Percentiles rank a stretch among this genome's conserved stretches.
phyloP scores from a whole-genome alignment of 2,888 invertebrate genomes.

The Drosophila tanythrix region DNA sequence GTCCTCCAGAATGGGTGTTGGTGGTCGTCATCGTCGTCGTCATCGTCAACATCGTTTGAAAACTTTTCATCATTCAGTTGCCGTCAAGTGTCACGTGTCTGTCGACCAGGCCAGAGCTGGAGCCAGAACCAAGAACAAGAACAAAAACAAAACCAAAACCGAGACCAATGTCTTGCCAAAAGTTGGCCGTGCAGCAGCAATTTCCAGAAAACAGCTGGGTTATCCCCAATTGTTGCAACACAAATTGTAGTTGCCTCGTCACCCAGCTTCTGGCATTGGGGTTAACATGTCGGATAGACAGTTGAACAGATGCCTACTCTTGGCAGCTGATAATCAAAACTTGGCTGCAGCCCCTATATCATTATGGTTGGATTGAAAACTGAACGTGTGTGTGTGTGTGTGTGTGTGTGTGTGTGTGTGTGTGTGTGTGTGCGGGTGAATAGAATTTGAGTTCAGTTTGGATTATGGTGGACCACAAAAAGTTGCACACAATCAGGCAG shows the following conservation, averaged over 20 bases:
- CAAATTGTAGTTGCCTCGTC: slow-evolving; percentile 40
- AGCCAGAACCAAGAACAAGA: slow-evolving; percentile 1
- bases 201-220: slow-evolving; percentile 26
- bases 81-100: slow-evolving; percentile 78
- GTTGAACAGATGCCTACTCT: slow-evolving; percentile 28
- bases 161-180: slow-evolving; percentile 24
- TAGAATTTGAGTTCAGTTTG: slow-evolving; percentile 23
- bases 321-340: slow-evolving; percentile 75
- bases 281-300: slow-evolving; percentile 35
- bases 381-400: background rate
- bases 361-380: slow-evolving; percentile 31
- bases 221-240: slow-evolving; percentile 47
- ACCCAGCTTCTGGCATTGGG: slow-evolving; percentile 20
- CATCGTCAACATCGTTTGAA: slow-evolving; percentile 37
- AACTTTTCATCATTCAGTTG: slow-evolving; percentile 72
- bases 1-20: slow-evolving; percentile 28
- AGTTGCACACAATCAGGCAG: slow-evolving; percentile 42
- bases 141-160: slow-evolving; percentile 3
- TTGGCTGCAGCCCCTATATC: slow-evolving; percentile 43
- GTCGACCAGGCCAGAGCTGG: slow-evolving; percentile 29
- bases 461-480: slow-evolving; percentile 51
- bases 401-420: background rate
- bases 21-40: slow-evolving; percentile 33
- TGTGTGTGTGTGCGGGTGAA: slow-evolving; percentile 2
- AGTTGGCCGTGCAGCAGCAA: slow-evolving; percentile 40